Base-by-base conservation (phyloP, 2,113 vertebrate genomes). In the Rhegmatorhina hoffmannsi region DNA sequence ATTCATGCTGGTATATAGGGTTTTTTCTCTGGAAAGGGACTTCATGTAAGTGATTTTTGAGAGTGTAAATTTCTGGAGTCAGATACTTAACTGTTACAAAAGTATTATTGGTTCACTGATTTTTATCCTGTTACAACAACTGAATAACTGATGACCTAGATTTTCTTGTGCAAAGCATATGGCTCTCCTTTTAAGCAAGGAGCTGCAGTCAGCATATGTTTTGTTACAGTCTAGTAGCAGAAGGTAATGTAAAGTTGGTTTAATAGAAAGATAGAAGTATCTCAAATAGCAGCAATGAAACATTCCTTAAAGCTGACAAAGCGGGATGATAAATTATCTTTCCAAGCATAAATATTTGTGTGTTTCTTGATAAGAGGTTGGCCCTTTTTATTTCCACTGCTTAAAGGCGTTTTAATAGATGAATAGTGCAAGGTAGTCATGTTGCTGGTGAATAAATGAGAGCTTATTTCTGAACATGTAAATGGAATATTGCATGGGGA, bases 111-210 rank as follows among this genome's bases (percentile, higher is more conserved):
- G 49, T 64, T 43, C 64, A 75, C 47, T 68, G 70, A 86, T 81
- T 94, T 77, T 63, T 75, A 40, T 86, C 38, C 34, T 62, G 28
- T 73, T 87, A 64, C 0, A 73, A 64, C 89, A 78, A 91, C 73
- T 94, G 64, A 91, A 33, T 91, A 91, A 60, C 53, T 82, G 78
- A 89, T 94, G 74, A 82, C 82, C 67, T 89, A 70, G 46, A 79
- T 94, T 94, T 91, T 82, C 59, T 78, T 89, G 49, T 73, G 40
- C 1, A 9, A 75, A 87, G 52, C 80, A 82, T 60, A 44, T 75
- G 82, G 67, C 75, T 91, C 43, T 84, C 36, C 53, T 82, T 83
- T 79, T 60, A 73, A 90, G 49, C 58, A 82, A 73, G 40, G 34
- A 84, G 69, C 47, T 60, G 24, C 43, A 63, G 28, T 88, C 56